phyloP scores from a whole-genome alignment of 2,797 vertebrate species.

The Crax fasciolata region DNA sequence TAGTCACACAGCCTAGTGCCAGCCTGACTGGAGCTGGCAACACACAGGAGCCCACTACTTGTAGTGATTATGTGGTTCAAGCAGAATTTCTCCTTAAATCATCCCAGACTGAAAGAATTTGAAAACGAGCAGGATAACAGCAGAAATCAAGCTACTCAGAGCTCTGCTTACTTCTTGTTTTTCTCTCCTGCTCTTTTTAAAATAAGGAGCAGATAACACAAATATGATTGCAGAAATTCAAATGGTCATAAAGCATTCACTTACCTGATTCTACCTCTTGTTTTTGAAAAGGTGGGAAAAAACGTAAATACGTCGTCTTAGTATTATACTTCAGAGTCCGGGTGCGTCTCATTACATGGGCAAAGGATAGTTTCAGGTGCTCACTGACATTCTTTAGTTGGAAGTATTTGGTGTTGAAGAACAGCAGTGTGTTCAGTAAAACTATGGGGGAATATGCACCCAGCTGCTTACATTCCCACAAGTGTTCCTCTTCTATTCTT shows the following conservation, averaged over 20 bases:
- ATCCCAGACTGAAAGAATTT: neutral
- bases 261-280: slow-evolving; percentile 86
- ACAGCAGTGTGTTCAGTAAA: slow-evolving; percentile 96
- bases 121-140: neutral
- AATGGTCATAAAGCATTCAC: neutral
- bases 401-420: slow-evolving; percentile 98
- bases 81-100: neutral
- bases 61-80: neutral
- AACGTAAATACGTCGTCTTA: slow-evolving; percentile 94
- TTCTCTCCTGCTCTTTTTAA: neutral
- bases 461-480: slow-evolving; percentile 98
- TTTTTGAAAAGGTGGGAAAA: slow-evolving; percentile 91
- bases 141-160: neutral
- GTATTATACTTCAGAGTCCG: slow-evolving; percentile 88
- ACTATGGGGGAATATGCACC: slow-evolving; percentile 97
- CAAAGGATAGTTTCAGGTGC: slow-evolving; percentile 96
- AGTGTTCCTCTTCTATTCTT: slow-evolving; percentile 95
- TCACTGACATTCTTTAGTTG: slow-evolving; percentile 92
- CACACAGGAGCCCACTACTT: neutral
- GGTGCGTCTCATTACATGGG: slow-evolving; percentile 95
- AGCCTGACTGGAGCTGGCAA: neutral
- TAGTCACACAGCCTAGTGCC: neutral
- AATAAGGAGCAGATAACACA: neutral
- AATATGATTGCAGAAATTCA: neutral
- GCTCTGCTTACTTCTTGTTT: neutral